Conservation (phyloP, 2,113 vertebrate species). For the Anhinga anhinga region DNA sequence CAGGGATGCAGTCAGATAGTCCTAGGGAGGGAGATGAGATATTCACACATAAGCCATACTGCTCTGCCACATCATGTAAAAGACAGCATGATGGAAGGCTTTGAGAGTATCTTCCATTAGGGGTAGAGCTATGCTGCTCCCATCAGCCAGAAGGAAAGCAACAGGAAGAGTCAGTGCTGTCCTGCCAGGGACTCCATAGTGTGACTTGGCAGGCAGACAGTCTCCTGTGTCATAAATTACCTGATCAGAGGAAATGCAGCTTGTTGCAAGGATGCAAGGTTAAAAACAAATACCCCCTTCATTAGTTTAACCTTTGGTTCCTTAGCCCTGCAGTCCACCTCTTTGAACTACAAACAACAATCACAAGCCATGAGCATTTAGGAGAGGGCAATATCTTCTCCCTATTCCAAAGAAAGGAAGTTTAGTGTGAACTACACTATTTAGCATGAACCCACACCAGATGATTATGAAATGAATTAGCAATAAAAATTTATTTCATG, state of each 20-base stretch:
- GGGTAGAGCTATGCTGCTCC: neutral
- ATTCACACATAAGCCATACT: neutral
- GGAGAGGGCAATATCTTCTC: neutral
- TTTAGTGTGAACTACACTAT: neutral
- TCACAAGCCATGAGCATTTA: neutral
- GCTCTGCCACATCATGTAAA: neutral
- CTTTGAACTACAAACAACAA: neutral
- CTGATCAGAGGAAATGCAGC: neutral
- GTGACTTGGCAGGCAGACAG: neutral
- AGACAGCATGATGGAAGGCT: neutral
- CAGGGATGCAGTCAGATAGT: neutral
- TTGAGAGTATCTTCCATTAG: neutral
- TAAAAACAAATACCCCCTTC: neutral
- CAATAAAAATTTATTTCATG: constrained; percentile 26
- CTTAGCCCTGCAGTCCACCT: neutral
- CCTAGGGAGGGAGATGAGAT: neutral
- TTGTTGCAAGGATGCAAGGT: neutral
- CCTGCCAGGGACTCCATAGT: neutral
- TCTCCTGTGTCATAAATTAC: neutral
- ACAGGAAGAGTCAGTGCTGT: neutral
- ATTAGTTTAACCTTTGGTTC: neutral
- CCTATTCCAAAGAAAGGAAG: neutral
- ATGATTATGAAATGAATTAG: constrained; percentile 35
- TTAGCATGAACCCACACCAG: neutral
- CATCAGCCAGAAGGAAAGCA: neutral